Percentiles rank a stretch among this genome's conserved stretches.
These are phyloP conservation scores for Cheirogaleus major DNA, from an alignment of 2,797 vertebrate species.

Conservation along the genomic window DNA sequence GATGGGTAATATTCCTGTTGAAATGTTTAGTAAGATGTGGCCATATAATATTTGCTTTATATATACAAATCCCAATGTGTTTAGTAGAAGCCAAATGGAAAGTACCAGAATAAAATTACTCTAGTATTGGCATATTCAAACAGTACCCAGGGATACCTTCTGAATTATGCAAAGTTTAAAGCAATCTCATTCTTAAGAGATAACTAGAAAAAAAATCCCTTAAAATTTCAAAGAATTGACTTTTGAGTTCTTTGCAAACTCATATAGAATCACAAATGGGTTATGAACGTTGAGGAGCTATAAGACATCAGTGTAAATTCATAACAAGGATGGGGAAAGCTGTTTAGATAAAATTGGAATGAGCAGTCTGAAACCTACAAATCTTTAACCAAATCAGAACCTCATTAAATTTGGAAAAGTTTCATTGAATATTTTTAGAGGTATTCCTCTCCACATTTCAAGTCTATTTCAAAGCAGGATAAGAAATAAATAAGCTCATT, in stretches of 20 bases:
- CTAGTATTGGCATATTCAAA: not conserved
- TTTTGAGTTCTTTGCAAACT: slow-evolving; percentile 37
- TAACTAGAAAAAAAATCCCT: not conserved
- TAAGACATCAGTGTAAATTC: not conserved
- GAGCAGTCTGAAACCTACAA: slow-evolving; percentile 11
- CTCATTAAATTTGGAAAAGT: slow-evolving; percentile 41
- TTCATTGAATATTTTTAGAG: slow-evolving; percentile 12
- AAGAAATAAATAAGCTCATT: slow-evolving; percentile 45
- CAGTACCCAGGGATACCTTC: not conserved
- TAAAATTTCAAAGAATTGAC: not conserved
- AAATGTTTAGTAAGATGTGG: not conserved
- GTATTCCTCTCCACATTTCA: not conserved
- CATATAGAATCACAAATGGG: slow-evolving; percentile 32
- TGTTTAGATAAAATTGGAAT: slow-evolving; percentile 48
- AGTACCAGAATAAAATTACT: slow-evolving; percentile 17
- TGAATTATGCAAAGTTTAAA: slow-evolving; percentile 40
- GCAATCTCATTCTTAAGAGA: slow-evolving; percentile 21
- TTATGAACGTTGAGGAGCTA: not conserved
- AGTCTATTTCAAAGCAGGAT: slow-evolving; percentile 25
- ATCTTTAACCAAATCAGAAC: slow-evolving; percentile 43
- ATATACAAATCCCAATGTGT: not conserved
- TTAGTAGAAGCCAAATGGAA: slow-evolving; percentile 13
- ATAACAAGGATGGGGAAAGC: not conserved
- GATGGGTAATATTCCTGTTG: not conserved
- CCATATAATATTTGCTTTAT: not conserved